Base-by-base conservation (phyloP, 2,113 vertebrate species). In the Falcunculus frontatus region DNA sequence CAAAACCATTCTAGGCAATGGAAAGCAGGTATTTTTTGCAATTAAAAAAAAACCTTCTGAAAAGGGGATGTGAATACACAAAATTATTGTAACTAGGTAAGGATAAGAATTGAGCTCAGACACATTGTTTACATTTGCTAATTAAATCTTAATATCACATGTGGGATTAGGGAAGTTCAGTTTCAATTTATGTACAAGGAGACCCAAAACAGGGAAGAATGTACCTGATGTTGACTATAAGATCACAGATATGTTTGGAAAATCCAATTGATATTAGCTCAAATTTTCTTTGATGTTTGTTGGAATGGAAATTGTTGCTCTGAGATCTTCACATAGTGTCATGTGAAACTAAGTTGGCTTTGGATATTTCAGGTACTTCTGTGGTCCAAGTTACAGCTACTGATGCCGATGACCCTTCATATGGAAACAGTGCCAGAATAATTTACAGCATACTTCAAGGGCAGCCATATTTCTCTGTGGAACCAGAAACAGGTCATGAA, bases 401-500 rank as follows among this genome's bases (percentile, higher is more conserved):
- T 20, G 98, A 98, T 92, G 98, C 98, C 0, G 98, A 98, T 84
- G 98, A 98, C 42, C 98, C 98, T 84, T 98, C 98, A 1, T 98
- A 98, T 4, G 98, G 98, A 83, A 98, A 98, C 96, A 98, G 98
- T 50, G 98, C 98, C 95, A 97, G 98, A 97, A 92, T 98, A 76
- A 98, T 98, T 87, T 98, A 98, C 97, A 98, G 98, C 94, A 98
- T 98, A 39, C 98, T 98, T 60, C 98, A 98, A 87, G 98, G 98
- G 30, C 98, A 98, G 55, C 98, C 98, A 2, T 98, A 98, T 94
- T 98, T 98, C 97, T 98, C 98, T 16, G 98, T 98, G 97, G 98
- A 98, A 74, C 97, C 98, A 63, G 98, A 98, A 98, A 98, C 98
- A 98, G 98, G 98, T 98, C 52, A 97, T 96, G 46, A 92, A 77